Percentiles rank a stretch among this genome's conserved stretches.
phyloP scores from a whole-genome alignment of 2,797 vertebrate species.

The Spizella passerina region DNA sequence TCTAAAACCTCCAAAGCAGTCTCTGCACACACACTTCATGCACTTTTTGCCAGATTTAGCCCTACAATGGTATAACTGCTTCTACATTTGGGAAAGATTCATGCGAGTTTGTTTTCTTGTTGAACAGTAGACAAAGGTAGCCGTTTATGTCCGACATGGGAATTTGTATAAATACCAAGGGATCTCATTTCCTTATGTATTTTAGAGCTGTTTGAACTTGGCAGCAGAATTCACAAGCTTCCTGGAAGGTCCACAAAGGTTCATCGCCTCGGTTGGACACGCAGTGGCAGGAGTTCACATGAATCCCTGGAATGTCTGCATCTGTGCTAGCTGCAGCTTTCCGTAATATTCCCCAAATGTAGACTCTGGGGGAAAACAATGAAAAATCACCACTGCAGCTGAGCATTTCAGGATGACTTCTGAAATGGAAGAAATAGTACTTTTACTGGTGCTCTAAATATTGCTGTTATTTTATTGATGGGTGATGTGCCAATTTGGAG shows the following conservation, averaged over 20 bases:
- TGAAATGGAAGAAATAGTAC: neutral
- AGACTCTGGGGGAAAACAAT: neutral
- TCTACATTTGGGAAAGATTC: slow-evolving; percentile 36
- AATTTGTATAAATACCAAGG: slow-evolving; percentile 31
- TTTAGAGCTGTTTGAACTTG: slow-evolving; percentile 49
- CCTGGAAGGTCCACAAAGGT: slow-evolving; percentile 53
- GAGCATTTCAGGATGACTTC: neutral
- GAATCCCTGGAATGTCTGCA: slow-evolving; percentile 23
- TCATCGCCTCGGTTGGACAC: neutral
- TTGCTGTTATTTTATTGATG: neutral
- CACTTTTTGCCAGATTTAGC: neutral
- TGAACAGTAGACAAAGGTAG: slow-evolving; percentile 36
- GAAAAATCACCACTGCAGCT: slow-evolving; percentile 1
- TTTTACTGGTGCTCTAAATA: neutral
- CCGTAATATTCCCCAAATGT: slow-evolving; percentile 34
- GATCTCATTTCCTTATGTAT: slow-evolving; percentile 41
- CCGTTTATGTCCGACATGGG: slow-evolving; percentile 41
- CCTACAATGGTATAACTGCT: neutral
- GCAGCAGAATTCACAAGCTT: slow-evolving; percentile 46
- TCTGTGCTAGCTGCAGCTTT: neutral
- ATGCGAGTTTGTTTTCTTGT: neutral
- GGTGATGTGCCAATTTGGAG: neutral
- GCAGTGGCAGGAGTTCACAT: neutral
- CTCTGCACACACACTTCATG: neutral
- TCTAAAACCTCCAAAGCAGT: neutral